Percentiles rank a stretch among this genome's conserved stretches.
phyloP scores from a whole-genome alignment of 2,797 vertebrate species.

The Hoplostethus atlanticus region DNA sequence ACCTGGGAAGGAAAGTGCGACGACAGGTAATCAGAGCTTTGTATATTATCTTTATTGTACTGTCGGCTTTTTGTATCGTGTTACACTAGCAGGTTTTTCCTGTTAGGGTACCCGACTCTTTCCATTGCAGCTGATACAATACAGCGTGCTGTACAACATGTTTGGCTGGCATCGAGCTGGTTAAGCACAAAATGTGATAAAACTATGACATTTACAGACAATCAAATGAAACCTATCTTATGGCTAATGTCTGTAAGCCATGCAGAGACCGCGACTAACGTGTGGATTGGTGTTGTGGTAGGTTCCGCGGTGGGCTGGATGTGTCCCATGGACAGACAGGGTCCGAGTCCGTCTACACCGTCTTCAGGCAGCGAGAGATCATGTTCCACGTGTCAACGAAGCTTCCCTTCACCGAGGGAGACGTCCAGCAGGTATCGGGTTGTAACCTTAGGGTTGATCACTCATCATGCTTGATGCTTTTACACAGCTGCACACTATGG shows the following conservation, averaged over 20 bases:
- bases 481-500: background rate
- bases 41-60: slow-evolving; percentile 8
- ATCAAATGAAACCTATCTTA: background rate
- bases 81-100: slow-evolving; percentile 6
- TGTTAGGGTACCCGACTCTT: background rate
- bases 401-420: slow-evolving; percentile 97
- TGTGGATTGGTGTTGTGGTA: slow-evolving; percentile 65
- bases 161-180: background rate
- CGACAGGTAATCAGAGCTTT: slow-evolving; percentile 44
- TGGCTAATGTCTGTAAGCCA: background rate
- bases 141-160: background rate
- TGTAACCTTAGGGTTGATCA: slow-evolving; percentile 10
- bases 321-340: slow-evolving; percentile 97
- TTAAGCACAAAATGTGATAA: background rate
- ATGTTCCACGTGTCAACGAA: slow-evolving; percentile 99
- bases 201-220: background rate
- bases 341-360: slow-evolving; percentile 93
- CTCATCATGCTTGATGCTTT: slow-evolving; percentile 10
- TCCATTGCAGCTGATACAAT: background rate
- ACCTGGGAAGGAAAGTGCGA: slow-evolving; percentile 43
- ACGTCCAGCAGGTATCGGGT: slow-evolving; percentile 91
- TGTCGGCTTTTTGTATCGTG: slow-evolving; percentile 17
- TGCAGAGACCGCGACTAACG: background rate
- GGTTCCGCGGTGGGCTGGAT: slow-evolving; percentile 96
- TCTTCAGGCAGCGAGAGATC: slow-evolving; percentile 95